phyloP scores from a whole-genome alignment of 2,888 invertebrate genomes.

The Odontocolon sp. region DNA sequence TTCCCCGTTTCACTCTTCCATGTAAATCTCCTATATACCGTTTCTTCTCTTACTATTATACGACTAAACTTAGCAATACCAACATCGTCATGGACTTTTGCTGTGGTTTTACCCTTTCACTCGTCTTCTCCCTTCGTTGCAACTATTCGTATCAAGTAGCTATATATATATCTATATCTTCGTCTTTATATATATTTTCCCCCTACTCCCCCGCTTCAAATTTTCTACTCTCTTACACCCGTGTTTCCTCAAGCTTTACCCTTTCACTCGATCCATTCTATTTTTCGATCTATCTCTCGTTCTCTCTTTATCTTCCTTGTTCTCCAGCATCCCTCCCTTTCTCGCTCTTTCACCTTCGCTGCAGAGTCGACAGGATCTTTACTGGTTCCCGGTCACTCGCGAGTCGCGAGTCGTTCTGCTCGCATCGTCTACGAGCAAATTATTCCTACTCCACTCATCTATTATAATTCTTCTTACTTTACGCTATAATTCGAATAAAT shows the following conservation, averaged over 20 bases:
- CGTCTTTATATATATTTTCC: neutral
- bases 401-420: conserved; percentile 34
- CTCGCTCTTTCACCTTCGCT: conserved; percentile 35
- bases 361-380: conserved; percentile 21
- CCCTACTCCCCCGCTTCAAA: conserved; percentile 32
- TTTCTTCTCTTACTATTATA: conserved; percentile 43
- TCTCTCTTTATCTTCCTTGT: conserved; percentile 47
- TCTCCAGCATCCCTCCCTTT: conserved; percentile 36
- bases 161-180: no score
- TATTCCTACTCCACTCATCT: neutral
- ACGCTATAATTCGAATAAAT: no score
- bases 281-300: conserved; percentile 34
- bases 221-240: conserved; percentile 40
- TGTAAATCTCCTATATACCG: conserved; percentile 54
- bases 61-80: conserved; percentile 30
- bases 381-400: conserved; percentile 40
- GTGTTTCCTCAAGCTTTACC: conserved; percentile 60
- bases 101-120: conserved; percentile 53
- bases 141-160: conserved; percentile 24
- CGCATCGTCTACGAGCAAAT: conserved; percentile 19
- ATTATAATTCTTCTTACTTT: neutral
- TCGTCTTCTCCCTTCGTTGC: conserved; percentile 43
- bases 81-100: neutral
- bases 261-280: conserved; percentile 62
- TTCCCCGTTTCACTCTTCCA: conserved; percentile 3